These are phyloP conservation scores for Chaetops frenatus DNA, from an alignment of 2,113 vertebrate genomes.

Conservation along the genomic window DNA sequence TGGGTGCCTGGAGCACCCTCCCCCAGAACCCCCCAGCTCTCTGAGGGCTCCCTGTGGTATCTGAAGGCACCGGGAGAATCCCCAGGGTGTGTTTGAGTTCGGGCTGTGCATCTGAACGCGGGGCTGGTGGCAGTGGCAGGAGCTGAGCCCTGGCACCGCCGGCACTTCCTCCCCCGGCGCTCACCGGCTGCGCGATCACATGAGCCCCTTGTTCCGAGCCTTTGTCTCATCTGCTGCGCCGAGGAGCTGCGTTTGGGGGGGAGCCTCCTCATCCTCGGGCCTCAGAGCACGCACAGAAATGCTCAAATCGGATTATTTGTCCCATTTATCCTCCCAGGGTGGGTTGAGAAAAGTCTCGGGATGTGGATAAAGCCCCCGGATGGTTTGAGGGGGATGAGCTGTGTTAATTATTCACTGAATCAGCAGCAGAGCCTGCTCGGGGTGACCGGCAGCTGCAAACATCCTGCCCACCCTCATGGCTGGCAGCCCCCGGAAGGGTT, in stretches of 20 bases:
- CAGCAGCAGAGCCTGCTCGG: not conserved
- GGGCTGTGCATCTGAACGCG: rapidly evolving
- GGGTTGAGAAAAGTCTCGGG: not conserved
- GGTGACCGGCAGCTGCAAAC: not conserved
- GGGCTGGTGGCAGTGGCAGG: not conserved
- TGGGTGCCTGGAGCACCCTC: not conserved
- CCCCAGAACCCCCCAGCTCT: not conserved
- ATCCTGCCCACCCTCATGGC: not conserved
- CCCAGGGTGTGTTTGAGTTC: rapidly evolving
- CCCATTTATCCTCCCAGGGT: not conserved
- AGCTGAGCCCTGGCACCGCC: not conserved
- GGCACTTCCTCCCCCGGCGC: not conserved
- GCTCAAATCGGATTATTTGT: not conserved
- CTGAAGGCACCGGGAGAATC: not conserved
- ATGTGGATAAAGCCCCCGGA: not conserved
- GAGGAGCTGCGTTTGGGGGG: not conserved
- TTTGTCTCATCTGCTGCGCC: not conserved
- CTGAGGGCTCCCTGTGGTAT: not conserved
- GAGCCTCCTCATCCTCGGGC: not conserved
- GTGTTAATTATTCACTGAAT: not conserved
- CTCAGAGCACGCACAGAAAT: rapidly evolving
- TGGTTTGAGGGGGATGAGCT: not conserved
- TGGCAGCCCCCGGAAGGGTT: not conserved
- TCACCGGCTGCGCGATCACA: conserved; percentile 6
- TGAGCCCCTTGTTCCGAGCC: conserved; percentile 25